Evolutionary conservation across 2,888 invertebrate genomes (phyloP).

Genomic region (Halictus quadricinctus): DNA sequence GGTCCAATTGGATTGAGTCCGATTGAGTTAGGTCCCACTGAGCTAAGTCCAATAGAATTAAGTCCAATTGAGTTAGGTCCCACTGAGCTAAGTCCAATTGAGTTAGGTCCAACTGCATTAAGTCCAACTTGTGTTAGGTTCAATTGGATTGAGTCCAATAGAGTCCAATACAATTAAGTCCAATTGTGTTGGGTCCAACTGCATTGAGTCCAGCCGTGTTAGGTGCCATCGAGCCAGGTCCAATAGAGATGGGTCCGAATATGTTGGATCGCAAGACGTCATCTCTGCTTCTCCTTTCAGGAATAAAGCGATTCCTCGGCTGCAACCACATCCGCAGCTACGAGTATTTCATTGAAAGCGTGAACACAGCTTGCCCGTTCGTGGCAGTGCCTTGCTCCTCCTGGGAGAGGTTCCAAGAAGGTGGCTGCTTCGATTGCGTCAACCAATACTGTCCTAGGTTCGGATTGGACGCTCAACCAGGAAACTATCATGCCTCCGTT

Average conservation of each 20-base stretch:
- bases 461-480: slow-evolving; percentile 85
- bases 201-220: no score
- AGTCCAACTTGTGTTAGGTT: no score
- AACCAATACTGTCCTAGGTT: slow-evolving; percentile 87
- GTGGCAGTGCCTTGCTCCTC: slow-evolving; percentile 90
- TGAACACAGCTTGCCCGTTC: slow-evolving; percentile 90
- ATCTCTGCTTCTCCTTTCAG: slow-evolving; percentile 76
- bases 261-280: neutral
- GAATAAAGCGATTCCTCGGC: slow-evolving; percentile 88
- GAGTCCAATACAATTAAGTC: no score
- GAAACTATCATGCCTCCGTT: slow-evolving; percentile 82
- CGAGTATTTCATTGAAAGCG: slow-evolving; percentile 92
- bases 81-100: no score
- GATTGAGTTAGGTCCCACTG: no score
- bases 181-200: no score
- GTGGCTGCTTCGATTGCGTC: slow-evolving; percentile 88
- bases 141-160: no score
- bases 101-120: no score
- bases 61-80: no score
- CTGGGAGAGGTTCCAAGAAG: slow-evolving; percentile 89
- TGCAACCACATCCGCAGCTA: slow-evolving; percentile 95
- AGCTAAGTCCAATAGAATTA: no score
- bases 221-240: no score
- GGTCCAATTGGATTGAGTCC: no score
- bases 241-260: neutral